phyloP scores from a whole-genome alignment of 2,888 invertebrate genomes.

The Callyntrura sp. region DNA sequence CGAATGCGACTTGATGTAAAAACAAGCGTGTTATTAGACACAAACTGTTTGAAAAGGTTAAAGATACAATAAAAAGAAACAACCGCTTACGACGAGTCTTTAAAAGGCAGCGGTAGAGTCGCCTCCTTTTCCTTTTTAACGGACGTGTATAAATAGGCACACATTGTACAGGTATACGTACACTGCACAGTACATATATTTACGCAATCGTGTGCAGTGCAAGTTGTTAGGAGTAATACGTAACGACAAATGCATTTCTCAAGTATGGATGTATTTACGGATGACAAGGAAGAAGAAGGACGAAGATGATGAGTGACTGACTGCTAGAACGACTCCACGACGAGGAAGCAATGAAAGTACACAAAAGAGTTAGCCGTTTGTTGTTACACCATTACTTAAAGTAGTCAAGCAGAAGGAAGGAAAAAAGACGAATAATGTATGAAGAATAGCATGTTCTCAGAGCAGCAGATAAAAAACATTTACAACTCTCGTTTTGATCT shows the following conservation, averaged over 20 bases:
- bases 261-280: background rate
- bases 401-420: constrained; percentile 72
- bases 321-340: constrained; percentile 57
- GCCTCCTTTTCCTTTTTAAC: constrained; percentile 41
- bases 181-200: too few relatives aligned
- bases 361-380: constrained; percentile 68
- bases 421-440: constrained; percentile 63
- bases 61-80: constrained; percentile 67
- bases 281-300: constrained; percentile 49
- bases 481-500: constrained; percentile 81
- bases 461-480: constrained; percentile 78
- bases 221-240: background rate
- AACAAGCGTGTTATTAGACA: constrained; percentile 73
- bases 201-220: background rate
- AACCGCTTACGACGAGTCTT: constrained; percentile 60
- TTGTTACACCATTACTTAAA: constrained; percentile 76
- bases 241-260: background rate
- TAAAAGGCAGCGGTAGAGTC: constrained; percentile 62
- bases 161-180: background rate
- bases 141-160: background rate
- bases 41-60: constrained; percentile 64
- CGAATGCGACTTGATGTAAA: constrained; percentile 60
- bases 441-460: constrained; percentile 33
- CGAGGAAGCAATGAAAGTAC: constrained; percentile 30
- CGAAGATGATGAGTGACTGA: constrained; percentile 75